phyloP scores from a whole-genome alignment of 2,797 vertebrate species.

The Steatocranus sp. region DNA sequence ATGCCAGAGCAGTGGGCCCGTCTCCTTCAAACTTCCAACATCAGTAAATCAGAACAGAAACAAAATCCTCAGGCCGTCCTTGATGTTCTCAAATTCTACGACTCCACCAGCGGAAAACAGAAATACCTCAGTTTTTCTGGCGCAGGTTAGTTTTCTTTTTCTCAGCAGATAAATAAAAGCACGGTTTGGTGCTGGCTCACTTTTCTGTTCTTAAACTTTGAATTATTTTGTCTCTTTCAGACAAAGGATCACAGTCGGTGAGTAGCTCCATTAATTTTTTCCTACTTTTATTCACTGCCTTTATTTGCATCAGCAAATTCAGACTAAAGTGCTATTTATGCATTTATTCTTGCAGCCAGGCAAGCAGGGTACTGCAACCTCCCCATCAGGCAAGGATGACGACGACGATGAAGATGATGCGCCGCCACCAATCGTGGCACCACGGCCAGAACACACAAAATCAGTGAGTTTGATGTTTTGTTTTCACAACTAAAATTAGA shows the following conservation, averaged over 20 bases:
- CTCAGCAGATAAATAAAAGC: background rate
- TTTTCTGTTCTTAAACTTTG: background rate
- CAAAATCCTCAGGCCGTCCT: slow-evolving; percentile 98
- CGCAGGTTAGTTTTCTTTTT: slow-evolving; percentile 75
- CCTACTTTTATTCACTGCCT: background rate
- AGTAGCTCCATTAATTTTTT: background rate
- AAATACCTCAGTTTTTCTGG: slow-evolving; percentile 96
- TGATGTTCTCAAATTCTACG: slow-evolving; percentile 96
- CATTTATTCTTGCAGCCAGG: slow-evolving; percentile 64
- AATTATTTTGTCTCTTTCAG: slow-evolving; percentile 49
- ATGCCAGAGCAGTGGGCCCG: slow-evolving; percentile 99
- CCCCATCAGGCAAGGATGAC: slow-evolving; percentile 66
- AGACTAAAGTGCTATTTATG: background rate
- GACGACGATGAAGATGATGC: slow-evolving; percentile 89
- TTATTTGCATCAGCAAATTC: background rate
- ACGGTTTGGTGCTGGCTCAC: background rate
- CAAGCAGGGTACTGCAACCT: slow-evolving; percentile 83
- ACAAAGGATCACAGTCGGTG: slow-evolving; percentile 73
- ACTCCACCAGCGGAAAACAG: slow-evolving; percentile 93
- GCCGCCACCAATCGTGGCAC: slow-evolving; percentile 90
- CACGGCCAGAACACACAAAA: slow-evolving; percentile 94
- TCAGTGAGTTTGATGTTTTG: slow-evolving; percentile 78
- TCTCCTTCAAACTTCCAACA: slow-evolving; percentile 96
- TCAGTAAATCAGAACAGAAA: slow-evolving; percentile 97
- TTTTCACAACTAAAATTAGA: background rate